Evolutionary conservation across 2,113 vertebrate genomes (phyloP).

Genomic region (Hypomesus transpacificus): DNA sequence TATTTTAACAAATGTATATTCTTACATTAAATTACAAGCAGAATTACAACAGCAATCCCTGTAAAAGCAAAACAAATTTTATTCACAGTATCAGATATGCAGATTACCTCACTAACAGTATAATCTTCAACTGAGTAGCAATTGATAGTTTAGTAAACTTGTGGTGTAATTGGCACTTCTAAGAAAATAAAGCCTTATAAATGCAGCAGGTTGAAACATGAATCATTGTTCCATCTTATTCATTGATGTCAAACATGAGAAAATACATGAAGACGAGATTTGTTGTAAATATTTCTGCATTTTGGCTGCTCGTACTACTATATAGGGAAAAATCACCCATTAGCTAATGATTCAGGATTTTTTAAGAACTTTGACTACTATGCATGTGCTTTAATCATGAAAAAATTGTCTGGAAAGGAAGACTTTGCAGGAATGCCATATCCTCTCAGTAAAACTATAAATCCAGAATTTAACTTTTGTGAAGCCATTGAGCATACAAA

Average conservation of each 20-base stretch:
- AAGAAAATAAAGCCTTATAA: constrained; percentile 14
- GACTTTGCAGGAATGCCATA: not conserved
- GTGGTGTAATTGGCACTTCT: constrained; percentile 34
- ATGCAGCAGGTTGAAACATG: not conserved
- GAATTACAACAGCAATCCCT: constrained; percentile 22
- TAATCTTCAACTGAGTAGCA: constrained; percentile 10
- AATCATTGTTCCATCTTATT: constrained; percentile 3
- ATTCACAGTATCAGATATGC: constrained; percentile 32
- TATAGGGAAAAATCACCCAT: not conserved
- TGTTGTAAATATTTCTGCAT: not conserved
- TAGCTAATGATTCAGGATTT: not conserved
- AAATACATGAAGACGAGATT: not conserved
- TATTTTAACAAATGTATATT: constrained; percentile 43
- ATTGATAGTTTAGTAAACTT: constrained; percentile 27
- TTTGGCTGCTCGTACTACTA: not conserved
- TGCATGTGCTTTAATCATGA: not conserved
- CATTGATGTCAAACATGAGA: not conserved
- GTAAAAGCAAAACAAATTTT: constrained; percentile 14
- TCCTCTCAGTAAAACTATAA: not conserved
- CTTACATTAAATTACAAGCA: constrained; percentile 34
- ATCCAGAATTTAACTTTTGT: too few species aligned
- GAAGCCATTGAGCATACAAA: too few species aligned
- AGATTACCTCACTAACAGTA: not conserved
- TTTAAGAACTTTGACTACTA: not conserved
- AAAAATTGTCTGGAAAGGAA: not conserved